These are phyloP conservation scores for Agrochola lychnidis DNA, from an alignment of 2,888 invertebrate genomes.

Conservation along the genomic window DNA sequence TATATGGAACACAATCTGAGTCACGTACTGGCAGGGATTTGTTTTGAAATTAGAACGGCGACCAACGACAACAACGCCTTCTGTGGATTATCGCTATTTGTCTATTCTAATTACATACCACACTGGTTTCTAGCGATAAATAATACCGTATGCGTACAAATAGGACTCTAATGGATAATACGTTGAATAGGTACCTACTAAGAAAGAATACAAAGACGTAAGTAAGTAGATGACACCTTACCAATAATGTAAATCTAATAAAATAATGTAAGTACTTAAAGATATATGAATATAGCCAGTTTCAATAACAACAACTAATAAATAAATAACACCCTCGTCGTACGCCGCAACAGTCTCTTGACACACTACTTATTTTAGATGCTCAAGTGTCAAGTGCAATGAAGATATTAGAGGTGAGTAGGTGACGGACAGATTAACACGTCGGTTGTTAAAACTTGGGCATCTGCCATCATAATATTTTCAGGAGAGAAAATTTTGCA, in stretches of 20 bases:
- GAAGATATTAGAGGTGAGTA: conserved; percentile 46
- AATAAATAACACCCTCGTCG: not conserved
- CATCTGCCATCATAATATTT: conserved; percentile 44
- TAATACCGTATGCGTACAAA: conserved; percentile 37
- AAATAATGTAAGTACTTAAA: not conserved
- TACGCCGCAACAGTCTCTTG: conserved; percentile 16
- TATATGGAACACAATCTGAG: conserved; percentile 87
- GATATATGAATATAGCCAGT: conserved; percentile 7
- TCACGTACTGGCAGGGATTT: conserved; percentile 89
- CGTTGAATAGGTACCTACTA: not conserved
- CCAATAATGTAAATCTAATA: not conserved
- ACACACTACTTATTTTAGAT: conserved; percentile 52
- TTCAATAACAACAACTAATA: conserved; percentile 23
- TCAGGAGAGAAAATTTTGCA: conserved; percentile 16
- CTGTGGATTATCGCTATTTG: conserved; percentile 86
- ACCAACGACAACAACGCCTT: conserved; percentile 85
- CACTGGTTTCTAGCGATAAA: conserved; percentile 50
- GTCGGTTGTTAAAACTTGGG: conserved; percentile 48
- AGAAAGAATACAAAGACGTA: not conserved
- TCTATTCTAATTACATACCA: conserved; percentile 82
- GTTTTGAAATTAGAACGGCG: conserved; percentile 89
- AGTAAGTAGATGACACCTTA: conserved; percentile 5
- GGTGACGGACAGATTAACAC: conserved; percentile 41
- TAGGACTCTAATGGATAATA: conserved; percentile 33
- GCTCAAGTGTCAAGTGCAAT: conserved; percentile 48